phyloP scores from a whole-genome alignment of 2,113 vertebrate species.

The Lates calcarifer region DNA sequence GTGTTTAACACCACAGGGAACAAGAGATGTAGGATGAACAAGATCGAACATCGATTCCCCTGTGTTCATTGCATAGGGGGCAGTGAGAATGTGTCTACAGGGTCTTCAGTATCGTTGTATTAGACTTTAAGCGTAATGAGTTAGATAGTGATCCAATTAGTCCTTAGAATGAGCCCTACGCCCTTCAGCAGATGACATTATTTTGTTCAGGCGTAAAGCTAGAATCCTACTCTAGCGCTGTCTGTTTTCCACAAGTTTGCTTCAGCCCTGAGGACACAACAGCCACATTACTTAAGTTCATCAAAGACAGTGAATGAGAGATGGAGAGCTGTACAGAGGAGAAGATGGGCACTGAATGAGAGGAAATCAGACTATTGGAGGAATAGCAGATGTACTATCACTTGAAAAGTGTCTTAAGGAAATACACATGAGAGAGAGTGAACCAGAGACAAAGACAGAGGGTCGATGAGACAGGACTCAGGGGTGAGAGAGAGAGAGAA shows the following conservation, averaged over 20 bases:
- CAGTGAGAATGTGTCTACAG: too few relatives aligned
- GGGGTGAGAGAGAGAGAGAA: not conserved
- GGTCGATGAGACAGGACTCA: not conserved
- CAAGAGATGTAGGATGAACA: too few relatives aligned
- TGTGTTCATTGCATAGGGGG: too few relatives aligned
- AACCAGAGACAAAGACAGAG: conserved; percentile 16
- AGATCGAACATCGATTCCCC: too few relatives aligned
- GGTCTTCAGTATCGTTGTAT: too few relatives aligned
- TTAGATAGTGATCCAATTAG: not conserved
- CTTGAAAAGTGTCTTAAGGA: not conserved
- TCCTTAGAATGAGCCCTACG: not conserved
- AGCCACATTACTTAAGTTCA: not conserved
- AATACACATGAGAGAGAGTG: not conserved
- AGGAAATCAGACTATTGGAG: not conserved
- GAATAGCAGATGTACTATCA: not conserved
- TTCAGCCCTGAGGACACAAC: not conserved
- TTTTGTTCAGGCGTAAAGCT: not conserved
- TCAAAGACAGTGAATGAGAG: not conserved
- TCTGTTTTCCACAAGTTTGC: not conserved
- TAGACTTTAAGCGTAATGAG: not conserved
- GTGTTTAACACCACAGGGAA: too few relatives aligned
- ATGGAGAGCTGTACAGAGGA: not conserved
- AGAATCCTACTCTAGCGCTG: too few relatives aligned
- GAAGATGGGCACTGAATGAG: not conserved
- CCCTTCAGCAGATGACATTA: not conserved